Evolutionary conservation across 2,797 vertebrate species (phyloP).

Genomic region (Squalus acanthias): DNA sequence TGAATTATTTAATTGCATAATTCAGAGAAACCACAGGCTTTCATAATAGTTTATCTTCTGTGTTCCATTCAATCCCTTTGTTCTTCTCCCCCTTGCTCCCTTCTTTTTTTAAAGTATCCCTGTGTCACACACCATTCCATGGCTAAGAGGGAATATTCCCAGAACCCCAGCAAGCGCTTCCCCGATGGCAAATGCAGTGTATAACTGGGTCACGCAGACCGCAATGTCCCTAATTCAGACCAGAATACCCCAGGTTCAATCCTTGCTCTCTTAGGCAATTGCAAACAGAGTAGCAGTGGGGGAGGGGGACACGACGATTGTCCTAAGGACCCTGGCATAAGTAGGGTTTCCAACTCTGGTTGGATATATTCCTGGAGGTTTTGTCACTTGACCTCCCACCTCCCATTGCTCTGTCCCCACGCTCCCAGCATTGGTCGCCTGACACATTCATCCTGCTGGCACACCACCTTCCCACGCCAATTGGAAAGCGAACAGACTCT

Average conservation of each 20-base stretch:
- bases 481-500: background rate
- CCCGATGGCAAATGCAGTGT: background rate
- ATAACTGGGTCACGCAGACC: background rate
- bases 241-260: background rate
- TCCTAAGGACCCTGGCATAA: background rate
- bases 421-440: background rate
- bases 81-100: background rate
- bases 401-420: background rate
- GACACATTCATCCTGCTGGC: background rate
- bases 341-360: background rate
- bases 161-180: background rate
- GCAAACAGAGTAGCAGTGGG: background rate
- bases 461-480: background rate
- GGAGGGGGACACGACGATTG: background rate
- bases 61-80: background rate
- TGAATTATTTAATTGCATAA: background rate
- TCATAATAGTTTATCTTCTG: background rate
- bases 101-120: too few species aligned
- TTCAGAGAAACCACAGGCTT: background rate
- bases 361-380: background rate
- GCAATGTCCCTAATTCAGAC: background rate
- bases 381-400: background rate
- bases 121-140: background rate
- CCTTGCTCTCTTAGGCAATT: too few species aligned
- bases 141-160: background rate